Percentiles rank a stretch among this genome's conserved stretches.
phyloP scores from a whole-genome alignment of 2,797 vertebrate genomes.

The Linurgus olivaceus region DNA sequence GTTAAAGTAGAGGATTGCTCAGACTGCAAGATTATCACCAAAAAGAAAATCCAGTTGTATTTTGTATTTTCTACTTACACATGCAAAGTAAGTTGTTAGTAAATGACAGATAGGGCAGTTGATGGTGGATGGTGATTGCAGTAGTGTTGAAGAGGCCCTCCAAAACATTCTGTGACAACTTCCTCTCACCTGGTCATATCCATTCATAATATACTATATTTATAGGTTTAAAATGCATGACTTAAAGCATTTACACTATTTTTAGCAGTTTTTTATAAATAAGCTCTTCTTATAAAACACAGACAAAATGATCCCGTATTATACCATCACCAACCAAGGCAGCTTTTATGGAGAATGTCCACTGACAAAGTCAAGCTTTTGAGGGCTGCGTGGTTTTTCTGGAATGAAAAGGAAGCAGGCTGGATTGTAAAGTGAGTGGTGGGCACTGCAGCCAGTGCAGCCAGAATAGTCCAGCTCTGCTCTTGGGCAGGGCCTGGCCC shows the following conservation, averaged over 20 bases:
- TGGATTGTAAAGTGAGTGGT: background rate
- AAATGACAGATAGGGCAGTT: background rate
- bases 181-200: background rate
- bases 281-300: background rate
- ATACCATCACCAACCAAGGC: background rate
- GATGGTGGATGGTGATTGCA: background rate
- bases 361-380: background rate
- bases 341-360: background rate
- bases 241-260: background rate
- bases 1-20: background rate
- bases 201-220: background rate
- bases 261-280: background rate
- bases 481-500: background rate
- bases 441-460: background rate
- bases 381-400: background rate
- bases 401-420: background rate
- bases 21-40: background rate
- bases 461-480: background rate
- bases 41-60: background rate
- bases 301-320: background rate
- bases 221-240: background rate
- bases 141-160: background rate
- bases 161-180: background rate
- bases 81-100: background rate
- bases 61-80: background rate